Base-by-base conservation (phyloP, 2,797 vertebrate species). In the Syncerus caffer region DNA sequence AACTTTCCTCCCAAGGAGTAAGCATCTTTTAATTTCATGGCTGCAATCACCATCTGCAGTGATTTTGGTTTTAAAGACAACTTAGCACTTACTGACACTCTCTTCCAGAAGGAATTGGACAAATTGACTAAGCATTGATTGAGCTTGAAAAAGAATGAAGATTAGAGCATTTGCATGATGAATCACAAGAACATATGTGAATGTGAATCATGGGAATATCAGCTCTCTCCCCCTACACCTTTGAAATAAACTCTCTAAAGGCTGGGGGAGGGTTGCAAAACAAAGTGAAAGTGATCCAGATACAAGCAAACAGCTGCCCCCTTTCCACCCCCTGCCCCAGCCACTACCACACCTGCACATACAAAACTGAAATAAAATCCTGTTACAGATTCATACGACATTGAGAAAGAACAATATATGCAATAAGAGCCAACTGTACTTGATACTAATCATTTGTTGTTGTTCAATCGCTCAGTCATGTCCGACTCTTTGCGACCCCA, bases 61-160 rank as follows among this genome's bases (percentile, higher is more conserved):
- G 64, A 71, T 38, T 71, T 71, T 71, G 51, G 14, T 89, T 67
- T 74, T 89, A 87, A 86, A 93, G 31, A 71, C 21, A 90, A 90
- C 53, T 93, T 78, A 95, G 8, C 29, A 74, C 55, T 92, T 82
- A 79, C 15, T 85, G 31, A 85, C 2, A 6, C 58, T 89, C 50
- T 88, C n/a, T 83, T 29, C 42, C 78, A 53, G 29, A 78, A 71
- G 34, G 14, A 78, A 92, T 27, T 16, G 34, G 57, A 93, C 47
- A 34, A 80, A 90, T 19, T 60, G 57, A 95, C 29, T 42, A 82
- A 47, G 38, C 29, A 96, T 7, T 96, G 58, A 42, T 13, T 83
- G 16, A 19, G 15, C 3, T 11, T 38, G 19, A 91, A 74, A 90
- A 82, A 34, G 53, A 42, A 91, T 17, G 27, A 67, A 2, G 4